Conservation (phyloP, 2,797 vertebrate species). For the Florisuga fusca region DNA sequence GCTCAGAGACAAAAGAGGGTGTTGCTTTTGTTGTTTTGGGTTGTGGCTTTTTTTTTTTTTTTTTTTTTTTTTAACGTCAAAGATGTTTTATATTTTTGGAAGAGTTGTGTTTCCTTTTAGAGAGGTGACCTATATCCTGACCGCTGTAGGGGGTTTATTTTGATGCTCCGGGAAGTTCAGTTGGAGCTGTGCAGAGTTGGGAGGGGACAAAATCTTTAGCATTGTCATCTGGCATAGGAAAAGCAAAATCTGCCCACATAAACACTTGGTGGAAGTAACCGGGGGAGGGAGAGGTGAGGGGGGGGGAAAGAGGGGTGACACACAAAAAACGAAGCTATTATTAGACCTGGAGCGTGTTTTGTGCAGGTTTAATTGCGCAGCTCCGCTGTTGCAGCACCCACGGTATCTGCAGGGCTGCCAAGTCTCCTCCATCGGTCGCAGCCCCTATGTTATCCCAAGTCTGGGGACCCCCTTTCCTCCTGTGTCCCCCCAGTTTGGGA, state of each 20-base stretch:
- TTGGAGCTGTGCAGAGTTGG: neutral
- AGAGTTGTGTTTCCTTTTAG: slow-evolving; percentile 85
- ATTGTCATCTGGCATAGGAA: slow-evolving; percentile 21
- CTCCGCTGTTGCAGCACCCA: neutral
- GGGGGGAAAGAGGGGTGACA: neutral
- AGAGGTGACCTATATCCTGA: slow-evolving; percentile 82
- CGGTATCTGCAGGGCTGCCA: neutral
- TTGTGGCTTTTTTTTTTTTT: slow-evolving; percentile 2
- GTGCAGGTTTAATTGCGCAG: neutral
- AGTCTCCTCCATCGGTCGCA: neutral
- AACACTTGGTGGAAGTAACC: neutral
- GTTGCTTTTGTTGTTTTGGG: neutral
- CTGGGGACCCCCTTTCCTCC: neutral
- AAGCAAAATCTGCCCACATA: neutral
- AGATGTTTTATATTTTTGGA: slow-evolving; percentile 83
- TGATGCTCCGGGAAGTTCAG: slow-evolving; percentile 79
- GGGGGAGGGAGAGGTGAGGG: too few relatives aligned
- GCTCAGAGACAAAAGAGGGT: slow-evolving; percentile 77
- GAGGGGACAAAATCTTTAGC: neutral
- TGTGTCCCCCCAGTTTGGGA: neutral
- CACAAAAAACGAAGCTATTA: neutral
- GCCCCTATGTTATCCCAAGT: neutral
- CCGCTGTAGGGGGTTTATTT: slow-evolving; percentile 71
- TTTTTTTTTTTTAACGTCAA: slow-evolving; percentile 68
- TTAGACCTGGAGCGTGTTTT: neutral